Evolutionary conservation across 2,888 invertebrate species (phyloP), one percentile per base, ranked within the genome.

Genomic region (Cheilosia vernalis): DNA sequence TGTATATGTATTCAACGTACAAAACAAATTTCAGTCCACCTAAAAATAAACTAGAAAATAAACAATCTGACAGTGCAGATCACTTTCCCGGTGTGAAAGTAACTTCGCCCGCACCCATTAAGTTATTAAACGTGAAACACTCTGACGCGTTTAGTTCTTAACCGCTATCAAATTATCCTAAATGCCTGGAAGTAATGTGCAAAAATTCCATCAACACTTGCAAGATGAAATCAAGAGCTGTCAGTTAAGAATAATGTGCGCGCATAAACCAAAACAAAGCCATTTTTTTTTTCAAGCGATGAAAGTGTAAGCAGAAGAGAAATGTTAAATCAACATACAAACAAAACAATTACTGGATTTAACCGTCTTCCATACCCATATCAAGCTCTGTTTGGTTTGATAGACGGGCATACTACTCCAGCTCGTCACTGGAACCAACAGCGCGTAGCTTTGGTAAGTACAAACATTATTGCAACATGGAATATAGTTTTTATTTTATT

Each of bases 351-450:
- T 76, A 76, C 30, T 30, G 30, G 9, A 58, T 58, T 66, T 51
- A 66, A 76, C 51, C 53, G 76, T 53, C 51, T 53, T 44, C 17
- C 60, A 37, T 10, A 10, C 10, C 33, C 10, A 33, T 37, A 67
- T 76, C 76, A 76, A 76, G 67, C 67, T 76, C 76, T 76, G 76
- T 76, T 76, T 76, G 67, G 49, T 58, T 21, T 44, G n/a, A 42
- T 6, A 58, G 51, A 51, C 37, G 21, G 15, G 37, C 70, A 24
- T 44, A 15, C 9, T 56, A 51, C 66, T 40, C n/a, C 42, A 15
- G 10, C 7, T 42, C 51, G 13, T 51, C 37, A 63, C 33, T 21
- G 17, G n/a, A 56, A 49, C 13, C 58, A 76, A 40, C 66, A 21
- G 40, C 17, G 58, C 64, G 49, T 66, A 42, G 19, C 74, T 51